Base-by-base conservation (phyloP, 2,797 vertebrate genomes). In the Clamator glandarius region DNA sequence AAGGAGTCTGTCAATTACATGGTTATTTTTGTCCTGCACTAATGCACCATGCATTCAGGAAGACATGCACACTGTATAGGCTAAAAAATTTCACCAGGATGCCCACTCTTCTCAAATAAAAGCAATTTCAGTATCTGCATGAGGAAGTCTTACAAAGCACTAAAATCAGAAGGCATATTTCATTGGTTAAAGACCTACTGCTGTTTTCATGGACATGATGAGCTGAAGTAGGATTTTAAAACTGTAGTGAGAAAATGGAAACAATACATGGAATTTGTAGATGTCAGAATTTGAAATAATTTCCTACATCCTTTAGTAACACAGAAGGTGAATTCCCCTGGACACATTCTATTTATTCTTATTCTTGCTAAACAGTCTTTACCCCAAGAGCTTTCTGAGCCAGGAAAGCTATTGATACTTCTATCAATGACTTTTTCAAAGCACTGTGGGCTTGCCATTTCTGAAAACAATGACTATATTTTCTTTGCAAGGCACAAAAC, bases 261-360 rank as follows among this genome's bases (percentile, higher is more conserved):
- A 64, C 39, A 91, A 87, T 89, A 94, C 93, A 89, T 79, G 73
- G 92, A 91, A 70, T 87, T 36, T 20, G 36, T 28, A 64, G 63
- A 59, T 77, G 20, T 19, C 51, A 66, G 87, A 58, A 69, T 59
- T 29, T 31, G 51, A 88, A 84, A 57, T 39, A 11, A 33, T 80
- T 78, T 76, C 57, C 31, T 59, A 39, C 13, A 54, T 11, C 31
- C 42, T 33, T 70, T 25, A 51, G 54, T 55, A 80, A 68, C 24
- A 54, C 26, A 25, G n/a, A 84, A 89, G 78, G 84, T 92, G 81
- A 91, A 90, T 88, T 81, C 64, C 35, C 76, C 55, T 84, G 33
- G 58, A 90, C 95, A 85, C 21, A 72, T 51, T n/a, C 35, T 77
- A 28, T 59, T 57, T 83, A 79, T 90, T 96, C 80, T 79, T 80